Conservation (phyloP, 2,113 vertebrate genomes). For the Cebus imitator region DNA sequence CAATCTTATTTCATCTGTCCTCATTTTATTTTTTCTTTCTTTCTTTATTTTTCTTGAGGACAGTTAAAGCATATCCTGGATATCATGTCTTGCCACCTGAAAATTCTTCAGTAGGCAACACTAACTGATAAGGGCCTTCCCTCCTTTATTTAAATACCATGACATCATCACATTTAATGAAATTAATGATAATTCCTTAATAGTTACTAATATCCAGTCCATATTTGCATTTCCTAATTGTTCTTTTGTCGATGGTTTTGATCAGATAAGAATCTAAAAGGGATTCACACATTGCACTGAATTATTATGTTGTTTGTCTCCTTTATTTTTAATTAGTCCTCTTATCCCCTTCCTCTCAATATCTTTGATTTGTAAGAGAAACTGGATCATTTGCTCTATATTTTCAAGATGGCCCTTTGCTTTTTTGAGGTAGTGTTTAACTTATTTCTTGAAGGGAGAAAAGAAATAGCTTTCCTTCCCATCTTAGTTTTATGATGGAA, state of each 20-base stretch:
- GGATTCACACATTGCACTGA: background rate
- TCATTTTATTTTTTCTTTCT: background rate
- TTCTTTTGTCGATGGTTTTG: background rate
- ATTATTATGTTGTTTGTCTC: background rate
- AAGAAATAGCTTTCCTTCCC: background rate
- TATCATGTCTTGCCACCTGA: background rate
- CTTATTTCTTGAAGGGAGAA: background rate
- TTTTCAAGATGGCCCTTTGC: background rate
- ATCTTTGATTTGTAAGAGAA: slow-evolving; percentile 7
- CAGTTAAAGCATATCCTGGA: background rate
- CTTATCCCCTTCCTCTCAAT: background rate
- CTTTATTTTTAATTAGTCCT: background rate
- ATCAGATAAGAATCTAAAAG: background rate
- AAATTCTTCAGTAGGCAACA: background rate
- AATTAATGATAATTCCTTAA: background rate
- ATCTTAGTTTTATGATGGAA: background rate
- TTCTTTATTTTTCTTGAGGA: background rate
- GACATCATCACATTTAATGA: background rate
- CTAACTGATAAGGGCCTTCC: background rate
- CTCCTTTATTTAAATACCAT: background rate
- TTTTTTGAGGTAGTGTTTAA: background rate
- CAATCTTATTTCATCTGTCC: background rate
- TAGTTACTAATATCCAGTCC: background rate
- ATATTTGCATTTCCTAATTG: background rate
- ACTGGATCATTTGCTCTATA: background rate